Evolutionary conservation across 2,797 vertebrate genomes (phyloP).

Genomic region (Spea hammondii): DNA sequence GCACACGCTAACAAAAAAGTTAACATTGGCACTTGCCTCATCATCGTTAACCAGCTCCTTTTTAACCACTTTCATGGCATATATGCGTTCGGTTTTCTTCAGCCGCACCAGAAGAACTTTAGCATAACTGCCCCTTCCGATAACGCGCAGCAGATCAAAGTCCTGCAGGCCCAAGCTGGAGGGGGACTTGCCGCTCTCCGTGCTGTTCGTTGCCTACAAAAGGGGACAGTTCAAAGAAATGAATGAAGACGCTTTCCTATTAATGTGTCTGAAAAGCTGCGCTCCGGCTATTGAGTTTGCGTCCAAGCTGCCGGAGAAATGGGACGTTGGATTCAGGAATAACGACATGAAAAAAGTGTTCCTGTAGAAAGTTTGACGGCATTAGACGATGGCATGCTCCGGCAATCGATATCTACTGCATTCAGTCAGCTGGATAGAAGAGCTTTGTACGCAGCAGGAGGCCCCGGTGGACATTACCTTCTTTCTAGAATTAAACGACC

Average conservation of each 20-base stretch:
- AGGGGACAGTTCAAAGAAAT: conserved; percentile 21
- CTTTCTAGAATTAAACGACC: not conserved
- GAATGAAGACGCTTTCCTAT: not conserved
- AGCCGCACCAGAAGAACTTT: conserved; percentile 93
- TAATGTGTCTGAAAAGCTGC: conserved; percentile 8
- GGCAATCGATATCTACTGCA: conserved; percentile 10
- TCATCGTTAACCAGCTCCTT: conserved; percentile 98
- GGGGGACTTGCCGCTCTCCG: conserved; percentile 87
- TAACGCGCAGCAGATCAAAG: conserved; percentile 93
- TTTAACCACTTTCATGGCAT: conserved; percentile 99
- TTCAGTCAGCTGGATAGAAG: conserved; percentile 4
- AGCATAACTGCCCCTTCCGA: conserved; percentile 95
- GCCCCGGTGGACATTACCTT: not conserved
- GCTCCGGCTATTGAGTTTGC: conserved; percentile 22
- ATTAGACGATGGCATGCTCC: not conserved
- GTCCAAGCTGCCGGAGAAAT: not conserved
- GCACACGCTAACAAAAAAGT: too few species aligned
- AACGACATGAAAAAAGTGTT: conserved; percentile 18
- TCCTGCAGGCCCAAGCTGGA: conserved; percentile 91
- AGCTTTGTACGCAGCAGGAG: conserved; percentile 1
- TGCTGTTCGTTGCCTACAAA: conserved; percentile 82
- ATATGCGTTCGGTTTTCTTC: conserved; percentile 96
- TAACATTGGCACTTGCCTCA: conserved; percentile 74
- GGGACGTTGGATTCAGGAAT: not conserved
- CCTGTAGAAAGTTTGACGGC: not conserved